Evolutionary conservation across 2,113 vertebrate genomes (phyloP).

Genomic region (Spea multiplicata): DNA sequence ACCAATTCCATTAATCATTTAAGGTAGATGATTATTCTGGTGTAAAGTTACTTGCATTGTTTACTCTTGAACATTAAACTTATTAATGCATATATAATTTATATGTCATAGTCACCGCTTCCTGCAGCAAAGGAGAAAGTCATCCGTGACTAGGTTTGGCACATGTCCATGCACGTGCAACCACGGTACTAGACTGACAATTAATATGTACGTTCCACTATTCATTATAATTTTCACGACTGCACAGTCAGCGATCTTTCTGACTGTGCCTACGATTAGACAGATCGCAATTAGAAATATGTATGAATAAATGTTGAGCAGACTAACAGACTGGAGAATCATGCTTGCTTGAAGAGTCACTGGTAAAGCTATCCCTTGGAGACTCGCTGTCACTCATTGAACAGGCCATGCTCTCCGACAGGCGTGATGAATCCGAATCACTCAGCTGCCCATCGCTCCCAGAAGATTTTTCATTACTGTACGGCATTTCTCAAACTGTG

Average conservation of each 20-base stretch:
- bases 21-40: too few relatives aligned
- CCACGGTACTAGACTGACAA: not conserved
- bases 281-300: not conserved
- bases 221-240: not conserved
- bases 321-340: conserved; percentile 85
- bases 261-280: too few relatives aligned
- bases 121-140: not conserved
- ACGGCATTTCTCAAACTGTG: conserved; percentile 74
- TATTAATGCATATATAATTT: too few relatives aligned
- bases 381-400: conserved; percentile 78
- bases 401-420: conserved; percentile 72
- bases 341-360: conserved; percentile 85
- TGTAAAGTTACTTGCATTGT: too few relatives aligned
- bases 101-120: not conserved
- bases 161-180: not conserved
- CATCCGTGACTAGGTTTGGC: not conserved
- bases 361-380: conserved; percentile 84
- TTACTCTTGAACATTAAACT: too few relatives aligned
- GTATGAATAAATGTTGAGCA: not conserved
- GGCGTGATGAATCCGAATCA: conserved; percentile 75
- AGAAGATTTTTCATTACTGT: conserved; percentile 72
- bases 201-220: conserved; percentile 7
- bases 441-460: conserved; percentile 76
- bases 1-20: too few relatives aligned
- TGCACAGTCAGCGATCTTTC: too few relatives aligned